Conservation (phyloP, 2,888 invertebrate genomes). For the Charanyca ferruginea region DNA sequence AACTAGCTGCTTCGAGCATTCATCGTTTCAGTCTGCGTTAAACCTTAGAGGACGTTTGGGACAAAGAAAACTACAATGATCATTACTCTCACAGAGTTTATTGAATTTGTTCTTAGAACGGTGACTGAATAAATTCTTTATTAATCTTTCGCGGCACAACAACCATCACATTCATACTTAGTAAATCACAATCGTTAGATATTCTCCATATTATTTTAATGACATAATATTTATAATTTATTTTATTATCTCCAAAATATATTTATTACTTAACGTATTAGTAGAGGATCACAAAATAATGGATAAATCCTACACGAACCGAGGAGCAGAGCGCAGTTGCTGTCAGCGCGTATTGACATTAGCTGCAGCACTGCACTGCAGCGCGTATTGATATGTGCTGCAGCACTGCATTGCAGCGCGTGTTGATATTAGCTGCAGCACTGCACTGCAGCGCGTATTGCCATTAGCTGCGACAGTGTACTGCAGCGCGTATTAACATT, state of each 20-base stretch:
- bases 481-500: too few species aligned
- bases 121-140: conserved; percentile 74
- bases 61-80: conserved; percentile 66
- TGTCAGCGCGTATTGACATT: too few species aligned
- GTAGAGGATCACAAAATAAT: conserved; percentile 75
- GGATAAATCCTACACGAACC: conserved; percentile 62
- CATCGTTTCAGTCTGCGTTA: too few species aligned
- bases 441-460: too few species aligned
- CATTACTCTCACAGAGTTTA: conserved; percentile 83
- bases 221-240: conserved; percentile 60
- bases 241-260: conserved; percentile 70
- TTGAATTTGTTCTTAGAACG: conserved; percentile 85
- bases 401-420: too few species aligned
- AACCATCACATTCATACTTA: conserved; percentile 67
- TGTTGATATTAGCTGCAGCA: too few species aligned
- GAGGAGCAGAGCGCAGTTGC: conserved; percentile 46
- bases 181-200: conserved; percentile 66
- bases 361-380: too few species aligned
- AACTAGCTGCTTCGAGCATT: too few species aligned
- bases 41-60: not conserved
- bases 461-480: too few species aligned
- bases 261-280: conserved; percentile 69
- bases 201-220: conserved; percentile 53
- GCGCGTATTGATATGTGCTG: too few species aligned
- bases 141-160: conserved; percentile 60